Evolutionary conservation across 2,797 vertebrate species (phyloP), one percentile per base, ranked within the genome.

Genomic region (Tarsius wallacei): DNA sequence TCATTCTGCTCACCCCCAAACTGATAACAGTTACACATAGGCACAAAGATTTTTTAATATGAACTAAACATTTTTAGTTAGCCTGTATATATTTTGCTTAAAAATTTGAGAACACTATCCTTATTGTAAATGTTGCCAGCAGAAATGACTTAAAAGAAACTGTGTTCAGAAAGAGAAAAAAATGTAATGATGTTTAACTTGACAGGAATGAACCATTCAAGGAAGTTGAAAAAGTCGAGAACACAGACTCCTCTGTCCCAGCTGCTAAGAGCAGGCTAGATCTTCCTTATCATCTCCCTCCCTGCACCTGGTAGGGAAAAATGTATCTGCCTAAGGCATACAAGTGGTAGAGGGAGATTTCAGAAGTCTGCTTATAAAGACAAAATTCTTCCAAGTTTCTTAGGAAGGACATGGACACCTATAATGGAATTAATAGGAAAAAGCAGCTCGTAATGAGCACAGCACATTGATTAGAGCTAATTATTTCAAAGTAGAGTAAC

Each of bases 401-500:
- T 77, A 78, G 87, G 93, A 95, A 80, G 47, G 21, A 59, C 51
- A 68, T 16, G 21, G 2, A 49, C 55, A 59, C 9, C 19, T 63
- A 22, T 9, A 70, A 1, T 59, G 36, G 57, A 76, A 86, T n/a
- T 55, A 57, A 76, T 15, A 87, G n/a, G 21, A 71, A 36, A 55
- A 68, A 85, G 33, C 49, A 90, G 71, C 2, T 57, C 55, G n/a
- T 51, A 31, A 59, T n/a, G 28, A 86, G 9, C 22, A 82, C 12
- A 51, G 42, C 31, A 83, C 49, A 64, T 1, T 21, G 74, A 86
- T 0, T 66, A 8, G 71, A 81, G 89, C 55, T 17, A 77, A 64
- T 90, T 83, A 77, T 70, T 93, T 74, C 80, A 91, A 94, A 93
- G 64, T 33, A 91, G 19, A 76, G 36, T 33, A 63, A 73, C 13